A percentile compares a stretch with the other conserved stretches of the same genome.
Conservation (phyloP, 1,140 invertebrate genomes). For the Ips nitidus region DNA sequence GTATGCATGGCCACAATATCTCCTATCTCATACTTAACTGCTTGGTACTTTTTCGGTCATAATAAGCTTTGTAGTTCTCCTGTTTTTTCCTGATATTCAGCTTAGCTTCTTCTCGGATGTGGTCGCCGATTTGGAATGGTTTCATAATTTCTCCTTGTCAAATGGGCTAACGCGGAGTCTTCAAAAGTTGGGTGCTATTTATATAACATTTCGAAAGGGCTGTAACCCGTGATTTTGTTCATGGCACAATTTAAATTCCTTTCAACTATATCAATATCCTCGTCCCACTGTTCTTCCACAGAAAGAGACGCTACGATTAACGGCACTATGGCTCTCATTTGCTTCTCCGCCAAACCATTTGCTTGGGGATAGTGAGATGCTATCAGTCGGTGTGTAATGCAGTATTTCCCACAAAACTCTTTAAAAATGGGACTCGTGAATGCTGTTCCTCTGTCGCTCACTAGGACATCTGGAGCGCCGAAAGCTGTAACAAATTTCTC, state of each 20-base stretch:
- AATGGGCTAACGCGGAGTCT: not conserved
- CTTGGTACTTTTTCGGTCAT: not conserved
- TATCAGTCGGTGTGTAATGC: slow-evolving; percentile 32
- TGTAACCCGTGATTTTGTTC: not conserved
- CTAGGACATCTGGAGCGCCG: slow-evolving; percentile 45
- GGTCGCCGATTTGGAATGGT: not conserved
- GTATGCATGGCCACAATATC: not conserved
- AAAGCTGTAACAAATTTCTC: slow-evolving; percentile 35
- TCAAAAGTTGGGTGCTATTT: not conserved
- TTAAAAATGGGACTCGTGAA: slow-evolving; percentile 46
- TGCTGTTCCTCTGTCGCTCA: slow-evolving; percentile 47
- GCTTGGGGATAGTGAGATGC: not conserved
- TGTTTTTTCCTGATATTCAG: not conserved
- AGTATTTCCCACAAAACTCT: slow-evolving; percentile 39
- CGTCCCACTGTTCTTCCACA: not conserved
- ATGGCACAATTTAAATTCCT: not conserved
- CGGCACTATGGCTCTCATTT: not conserved
- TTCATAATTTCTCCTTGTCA: not conserved
- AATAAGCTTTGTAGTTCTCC: not conserved
- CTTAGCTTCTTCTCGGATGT: not conserved
- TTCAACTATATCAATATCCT: not conserved
- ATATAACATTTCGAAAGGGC: not conserved
- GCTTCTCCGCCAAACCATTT: not conserved
- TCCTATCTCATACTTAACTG: not conserved
- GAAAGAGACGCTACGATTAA: not conserved